phyloP scores from a whole-genome alignment of 2,888 invertebrate genomes.

The Diaprepes abbreviatus region DNA sequence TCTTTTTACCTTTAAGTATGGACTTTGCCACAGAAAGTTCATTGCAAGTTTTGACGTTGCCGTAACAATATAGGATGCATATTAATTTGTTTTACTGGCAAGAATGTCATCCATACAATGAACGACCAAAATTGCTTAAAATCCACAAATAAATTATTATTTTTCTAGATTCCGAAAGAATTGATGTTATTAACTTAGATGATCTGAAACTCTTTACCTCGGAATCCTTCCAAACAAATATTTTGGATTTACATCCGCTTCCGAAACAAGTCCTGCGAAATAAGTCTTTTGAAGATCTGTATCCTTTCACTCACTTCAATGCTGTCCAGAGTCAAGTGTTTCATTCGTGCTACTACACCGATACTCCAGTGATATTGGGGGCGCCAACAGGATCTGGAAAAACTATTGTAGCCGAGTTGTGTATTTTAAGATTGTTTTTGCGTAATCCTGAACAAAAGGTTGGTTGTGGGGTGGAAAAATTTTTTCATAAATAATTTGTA shows the following conservation, averaged over 20 bases:
- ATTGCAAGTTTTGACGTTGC: too few relatives aligned
- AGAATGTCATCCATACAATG: too few relatives aligned
- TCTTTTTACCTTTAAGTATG: too few relatives aligned
- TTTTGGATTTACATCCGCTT: conserved; percentile 91
- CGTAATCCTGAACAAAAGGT: conserved; percentile 85
- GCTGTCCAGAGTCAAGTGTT: conserved; percentile 99
- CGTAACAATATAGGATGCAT: too few relatives aligned
- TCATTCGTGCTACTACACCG: conserved; percentile 94
- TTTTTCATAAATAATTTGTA: too few relatives aligned
- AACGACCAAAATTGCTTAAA: too few relatives aligned
- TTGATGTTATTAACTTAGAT: conserved; percentile 63
- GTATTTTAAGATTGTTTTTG: conserved; percentile 93
- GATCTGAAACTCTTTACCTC: conserved; percentile 58
- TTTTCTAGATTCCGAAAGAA: conserved; percentile 73
- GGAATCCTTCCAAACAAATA: conserved; percentile 67
- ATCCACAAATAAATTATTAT: too few relatives aligned
- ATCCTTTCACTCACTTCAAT: conserved; percentile 95
- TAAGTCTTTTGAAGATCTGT: conserved; percentile 82
- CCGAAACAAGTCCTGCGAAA: conserved; percentile 88
- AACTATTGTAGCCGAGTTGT: conserved; percentile 97
- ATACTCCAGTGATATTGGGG: conserved; percentile 92
- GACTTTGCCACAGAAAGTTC: too few relatives aligned
- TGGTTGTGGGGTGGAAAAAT: too few relatives aligned
- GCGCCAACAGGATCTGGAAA: conserved; percentile 98
- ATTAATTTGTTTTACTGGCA: too few relatives aligned